Evolutionary conservation across 1,140 invertebrate genomes (phyloP).

Genomic region (Megathymus violae): DNA sequence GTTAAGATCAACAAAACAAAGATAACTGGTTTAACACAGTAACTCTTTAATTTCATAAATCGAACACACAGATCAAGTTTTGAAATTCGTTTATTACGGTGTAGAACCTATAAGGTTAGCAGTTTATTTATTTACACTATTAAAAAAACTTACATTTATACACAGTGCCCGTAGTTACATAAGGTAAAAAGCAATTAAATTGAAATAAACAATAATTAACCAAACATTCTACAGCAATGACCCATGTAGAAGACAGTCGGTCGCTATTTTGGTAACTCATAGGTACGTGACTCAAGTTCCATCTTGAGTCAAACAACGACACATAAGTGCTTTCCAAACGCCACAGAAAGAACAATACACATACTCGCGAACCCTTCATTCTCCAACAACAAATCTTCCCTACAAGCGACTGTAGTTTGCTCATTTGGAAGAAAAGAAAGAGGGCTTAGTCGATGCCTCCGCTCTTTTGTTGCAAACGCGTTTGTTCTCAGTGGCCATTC

Average conservation of each 20-base stretch:
- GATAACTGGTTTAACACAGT: no score
- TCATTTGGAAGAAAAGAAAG: slow-evolving; percentile 83
- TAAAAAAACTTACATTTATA: no score
- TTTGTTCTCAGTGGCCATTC: slow-evolving; percentile 80
- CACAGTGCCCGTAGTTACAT: no score
- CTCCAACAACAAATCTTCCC: slow-evolving; percentile 78
- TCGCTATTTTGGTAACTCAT: not conserved
- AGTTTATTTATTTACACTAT: no score
- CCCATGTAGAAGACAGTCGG: not conserved
- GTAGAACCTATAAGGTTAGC: no score
- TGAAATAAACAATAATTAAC: no score
- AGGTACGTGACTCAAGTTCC: slow-evolving; percentile 43
- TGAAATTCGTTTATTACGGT: no score
- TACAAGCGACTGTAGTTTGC: slow-evolving; percentile 74
- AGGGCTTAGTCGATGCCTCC: slow-evolving; percentile 61
- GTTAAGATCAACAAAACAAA: no score
- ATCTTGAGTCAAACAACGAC: slow-evolving; percentile 75
- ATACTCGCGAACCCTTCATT: slow-evolving; percentile 71
- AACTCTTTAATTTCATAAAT: no score
- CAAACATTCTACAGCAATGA: not conserved
- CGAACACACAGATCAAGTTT: no score
- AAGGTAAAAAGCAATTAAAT: no score
- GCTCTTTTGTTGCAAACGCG: slow-evolving; percentile 73
- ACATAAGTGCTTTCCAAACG: slow-evolving; percentile 76
- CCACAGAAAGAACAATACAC: slow-evolving; percentile 69